Conservation (phyloP, 2,113 vertebrate species). For the Crocuta crocuta region DNA sequence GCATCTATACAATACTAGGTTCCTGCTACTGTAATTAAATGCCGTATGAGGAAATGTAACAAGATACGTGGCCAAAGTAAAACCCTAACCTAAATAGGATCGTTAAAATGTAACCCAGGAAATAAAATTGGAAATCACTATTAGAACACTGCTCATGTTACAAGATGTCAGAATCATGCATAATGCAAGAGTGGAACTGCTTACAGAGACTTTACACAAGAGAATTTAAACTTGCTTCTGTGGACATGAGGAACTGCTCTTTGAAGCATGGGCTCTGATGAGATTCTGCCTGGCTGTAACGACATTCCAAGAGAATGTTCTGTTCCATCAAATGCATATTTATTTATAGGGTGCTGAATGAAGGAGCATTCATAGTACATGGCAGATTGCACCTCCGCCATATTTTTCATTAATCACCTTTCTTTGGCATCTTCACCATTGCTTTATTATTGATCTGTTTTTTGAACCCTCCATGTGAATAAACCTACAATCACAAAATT, state of each 20-base stretch:
- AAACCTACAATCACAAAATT: slow-evolving; percentile 73
- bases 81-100: slow-evolving; percentile 64
- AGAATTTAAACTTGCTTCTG: slow-evolving; percentile 71
- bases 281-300: slow-evolving; percentile 57
- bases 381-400: slow-evolving; percentile 43
- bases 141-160: slow-evolving; percentile 63
- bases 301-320: slow-evolving; percentile 49
- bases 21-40: slow-evolving; percentile 50
- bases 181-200: slow-evolving; percentile 71
- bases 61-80: slow-evolving; percentile 53
- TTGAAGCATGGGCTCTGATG: slow-evolving; percentile 72
- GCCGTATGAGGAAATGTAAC: slow-evolving; percentile 16
- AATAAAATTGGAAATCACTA: slow-evolving; percentile 74
- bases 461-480: slow-evolving; percentile 70
- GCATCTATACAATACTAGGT: not conserved
- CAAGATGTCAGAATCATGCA: slow-evolving; percentile 76
- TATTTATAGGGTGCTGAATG: slow-evolving; percentile 58
- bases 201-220: slow-evolving; percentile 62
- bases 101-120: slow-evolving; percentile 52
- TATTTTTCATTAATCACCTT: slow-evolving; percentile 76
- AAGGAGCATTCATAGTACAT: slow-evolving; percentile 5
- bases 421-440: slow-evolving; percentile 65
- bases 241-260: slow-evolving; percentile 62
- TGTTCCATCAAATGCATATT: slow-evolving; percentile 63
- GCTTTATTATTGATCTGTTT: slow-evolving; percentile 76